phyloP scores from a whole-genome alignment of 2,797 vertebrate genomes.

The Sebastes aleutianus region DNA sequence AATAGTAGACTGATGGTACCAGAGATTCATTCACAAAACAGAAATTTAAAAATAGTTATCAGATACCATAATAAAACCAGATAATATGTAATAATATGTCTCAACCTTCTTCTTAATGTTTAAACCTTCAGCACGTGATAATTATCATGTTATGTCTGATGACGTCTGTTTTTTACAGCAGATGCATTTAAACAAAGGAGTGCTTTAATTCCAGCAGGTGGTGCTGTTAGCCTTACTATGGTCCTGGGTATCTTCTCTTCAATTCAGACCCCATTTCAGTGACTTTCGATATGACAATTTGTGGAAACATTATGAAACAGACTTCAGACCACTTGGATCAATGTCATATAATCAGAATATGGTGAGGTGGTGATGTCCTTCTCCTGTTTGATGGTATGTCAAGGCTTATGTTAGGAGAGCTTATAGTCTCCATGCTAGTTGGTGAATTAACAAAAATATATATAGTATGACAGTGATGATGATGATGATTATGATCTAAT shows the following conservation, averaged over 20 bases:
- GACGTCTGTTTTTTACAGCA: not conserved
- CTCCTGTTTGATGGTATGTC: not conserved
- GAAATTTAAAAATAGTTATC: not conserved
- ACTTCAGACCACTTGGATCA: not conserved
- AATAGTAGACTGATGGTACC: not conserved
- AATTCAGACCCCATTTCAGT: not conserved
- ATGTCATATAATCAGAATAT: not conserved
- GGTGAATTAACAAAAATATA: not conserved
- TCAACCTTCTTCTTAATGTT: no score
- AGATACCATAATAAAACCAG: not conserved
- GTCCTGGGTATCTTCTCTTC: not conserved
- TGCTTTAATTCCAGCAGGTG: conserved; percentile 9
- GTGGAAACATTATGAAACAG: not conserved
- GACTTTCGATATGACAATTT: not conserved
- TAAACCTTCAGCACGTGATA: not conserved
- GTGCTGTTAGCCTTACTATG: not conserved
- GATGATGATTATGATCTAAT: not conserved
- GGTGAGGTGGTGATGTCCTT: no score
- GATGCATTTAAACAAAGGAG: not conserved
- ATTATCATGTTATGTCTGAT: not conserved
- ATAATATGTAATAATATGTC: not conserved
- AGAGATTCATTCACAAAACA: not conserved
- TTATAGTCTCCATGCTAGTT: not conserved
- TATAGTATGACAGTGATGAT: not conserved
- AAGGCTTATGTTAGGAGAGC: not conserved